Conservation (phyloP, 2,888 invertebrate species). For the Noctua janthina region DNA sequence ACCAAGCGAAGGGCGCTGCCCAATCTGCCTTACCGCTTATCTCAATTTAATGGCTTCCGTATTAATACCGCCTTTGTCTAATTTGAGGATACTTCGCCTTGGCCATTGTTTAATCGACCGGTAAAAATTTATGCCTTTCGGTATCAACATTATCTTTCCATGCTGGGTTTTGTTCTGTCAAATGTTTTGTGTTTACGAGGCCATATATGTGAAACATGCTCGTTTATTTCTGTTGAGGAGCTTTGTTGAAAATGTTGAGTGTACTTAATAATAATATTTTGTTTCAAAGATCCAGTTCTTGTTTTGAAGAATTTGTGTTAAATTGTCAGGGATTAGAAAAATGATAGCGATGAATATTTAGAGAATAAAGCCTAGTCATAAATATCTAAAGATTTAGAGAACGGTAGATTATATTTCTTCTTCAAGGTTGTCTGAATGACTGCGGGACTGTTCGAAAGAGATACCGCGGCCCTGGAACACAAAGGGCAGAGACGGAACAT, state of each 20-base stretch:
- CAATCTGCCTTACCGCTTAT: conserved; percentile 89
- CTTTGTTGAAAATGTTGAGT: conserved; percentile 38
- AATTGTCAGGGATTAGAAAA: neutral
- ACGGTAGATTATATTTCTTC: neutral
- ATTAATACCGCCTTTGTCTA: conserved; percentile 90
- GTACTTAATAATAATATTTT: conserved; percentile 28
- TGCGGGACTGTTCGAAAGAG: too few relatives aligned
- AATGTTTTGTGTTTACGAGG: conserved; percentile 58
- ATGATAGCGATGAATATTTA: conserved; percentile 14
- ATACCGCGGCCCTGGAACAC: too few relatives aligned
- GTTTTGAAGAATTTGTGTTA: neutral
- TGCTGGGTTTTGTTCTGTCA: conserved; percentile 59
- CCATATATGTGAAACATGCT: conserved; percentile 49
- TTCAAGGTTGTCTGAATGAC: neutral
- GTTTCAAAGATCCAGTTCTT: conserved; percentile 23
- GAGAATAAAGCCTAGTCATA: neutral
- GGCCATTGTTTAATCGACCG: conserved; percentile 86
- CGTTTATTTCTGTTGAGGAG: conserved; percentile 44
- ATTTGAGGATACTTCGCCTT: conserved; percentile 83
- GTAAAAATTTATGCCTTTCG: conserved; percentile 83
- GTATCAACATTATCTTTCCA: conserved; percentile 66
- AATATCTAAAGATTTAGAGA: neutral
- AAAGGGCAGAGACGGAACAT: too few relatives aligned
- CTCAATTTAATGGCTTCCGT: conserved; percentile 90
- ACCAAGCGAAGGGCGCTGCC: conserved; percentile 88